Percentiles rank a stretch among this genome's conserved stretches.
Evolutionary conservation across 2,888 invertebrate species (phyloP).

Genomic region (Drosophila cyrtoloma): DNA sequence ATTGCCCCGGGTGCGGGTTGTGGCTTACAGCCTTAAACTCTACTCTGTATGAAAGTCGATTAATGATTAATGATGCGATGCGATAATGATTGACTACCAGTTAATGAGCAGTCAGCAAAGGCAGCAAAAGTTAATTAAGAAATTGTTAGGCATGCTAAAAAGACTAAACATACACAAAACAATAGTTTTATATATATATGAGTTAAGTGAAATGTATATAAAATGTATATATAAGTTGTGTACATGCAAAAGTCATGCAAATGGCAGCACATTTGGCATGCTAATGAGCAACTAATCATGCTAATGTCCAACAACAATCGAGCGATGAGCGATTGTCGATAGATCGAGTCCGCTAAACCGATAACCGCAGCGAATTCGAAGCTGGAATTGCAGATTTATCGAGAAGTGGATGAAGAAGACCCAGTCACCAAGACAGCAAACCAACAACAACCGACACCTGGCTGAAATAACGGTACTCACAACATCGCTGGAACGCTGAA

Average conservation of each 20-base stretch:
- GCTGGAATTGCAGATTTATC: slow-evolving; percentile 4
- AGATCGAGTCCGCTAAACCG: slow-evolving; percentile 30
- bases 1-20: slow-evolving; percentile 16
- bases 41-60: slow-evolving; percentile 21
- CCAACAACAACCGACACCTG: slow-evolving; percentile 20
- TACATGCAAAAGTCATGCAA: slow-evolving; percentile 48
- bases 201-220: slow-evolving; percentile 3
- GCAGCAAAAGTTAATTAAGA: slow-evolving; percentile 62
- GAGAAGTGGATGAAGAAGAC: background rate
- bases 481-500: slow-evolving; percentile 78
- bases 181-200: background rate
- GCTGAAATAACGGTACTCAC: slow-evolving; percentile 78
- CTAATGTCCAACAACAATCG: slow-evolving; percentile 28
- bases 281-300: background rate
- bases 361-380: slow-evolving; percentile 40
- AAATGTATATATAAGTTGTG: background rate
- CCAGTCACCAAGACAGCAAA: slow-evolving; percentile 8
- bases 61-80: slow-evolving; percentile 48
- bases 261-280: slow-evolving; percentile 35
- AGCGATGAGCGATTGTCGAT: slow-evolving; percentile 32
- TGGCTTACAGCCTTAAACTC: slow-evolving; percentile 7
- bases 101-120: slow-evolving; percentile 36
- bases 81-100: slow-evolving; percentile 36
- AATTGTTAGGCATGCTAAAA: slow-evolving; percentile 67
- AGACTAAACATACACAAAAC: slow-evolving; percentile 27